phyloP scores from a whole-genome alignment of 2,113 vertebrate species.

The Syngnathus typhle region DNA sequence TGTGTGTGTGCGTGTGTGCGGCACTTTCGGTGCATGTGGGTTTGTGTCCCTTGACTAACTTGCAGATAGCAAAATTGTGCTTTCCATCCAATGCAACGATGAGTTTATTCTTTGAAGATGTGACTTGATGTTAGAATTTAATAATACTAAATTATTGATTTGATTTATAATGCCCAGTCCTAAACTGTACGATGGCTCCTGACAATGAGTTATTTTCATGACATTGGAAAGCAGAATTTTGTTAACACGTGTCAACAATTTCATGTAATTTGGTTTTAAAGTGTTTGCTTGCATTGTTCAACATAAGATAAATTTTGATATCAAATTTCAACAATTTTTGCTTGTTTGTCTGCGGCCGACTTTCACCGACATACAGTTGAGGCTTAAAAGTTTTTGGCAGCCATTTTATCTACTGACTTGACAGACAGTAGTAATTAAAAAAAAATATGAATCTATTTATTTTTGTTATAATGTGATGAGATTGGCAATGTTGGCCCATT shows the following conservation, averaged over 20 bases:
- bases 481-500: background rate
- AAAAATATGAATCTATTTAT: background rate
- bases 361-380: background rate
- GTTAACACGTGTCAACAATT: background rate
- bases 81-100: slow-evolving; percentile 30
- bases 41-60: background rate
- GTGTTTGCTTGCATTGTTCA: background rate
- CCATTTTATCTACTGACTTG: background rate
- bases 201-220: background rate
- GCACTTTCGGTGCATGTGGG: background rate
- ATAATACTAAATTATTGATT: too few species aligned
- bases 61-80: slow-evolving; percentile 37
- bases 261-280: background rate
- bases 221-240: slow-evolving; percentile 38
- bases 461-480: background rate
- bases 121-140: too few species aligned
- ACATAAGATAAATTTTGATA: background rate
- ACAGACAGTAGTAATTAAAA: background rate
- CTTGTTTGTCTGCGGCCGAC: background rate
- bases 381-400: background rate
- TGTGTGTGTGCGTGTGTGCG: slow-evolving; percentile 22
- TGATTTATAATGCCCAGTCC: too few species aligned
- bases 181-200: too few species aligned
- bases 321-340: background rate
- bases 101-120: too few species aligned